Percentiles rank a stretch among this genome's conserved stretches.
Conservation (phyloP, 2,888 invertebrate genomes). For the Andrena dorsata region DNA sequence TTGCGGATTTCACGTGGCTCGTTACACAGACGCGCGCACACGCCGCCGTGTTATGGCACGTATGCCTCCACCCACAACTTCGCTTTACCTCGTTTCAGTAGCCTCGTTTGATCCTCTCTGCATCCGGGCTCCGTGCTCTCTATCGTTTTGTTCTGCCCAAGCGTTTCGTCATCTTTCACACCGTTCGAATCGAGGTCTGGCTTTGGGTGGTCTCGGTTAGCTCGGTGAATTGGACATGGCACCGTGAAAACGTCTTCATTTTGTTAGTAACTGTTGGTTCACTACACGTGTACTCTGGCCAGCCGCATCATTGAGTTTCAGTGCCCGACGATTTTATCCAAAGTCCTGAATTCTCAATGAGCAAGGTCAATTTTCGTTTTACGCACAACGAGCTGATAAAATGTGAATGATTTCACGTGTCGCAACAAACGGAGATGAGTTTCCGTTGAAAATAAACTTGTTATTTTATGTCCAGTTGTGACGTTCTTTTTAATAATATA, state of each 20-base stretch:
- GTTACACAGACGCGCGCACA: conserved; percentile 47
- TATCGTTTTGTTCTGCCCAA: conserved; percentile 4
- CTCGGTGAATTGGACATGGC: conserved; percentile 27
- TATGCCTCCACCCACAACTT: conserved; percentile 30
- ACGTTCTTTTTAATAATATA: too few species aligned
- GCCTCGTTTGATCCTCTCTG: conserved; percentile 20
- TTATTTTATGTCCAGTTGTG: too few species aligned
- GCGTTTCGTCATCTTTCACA: conserved; percentile 27
- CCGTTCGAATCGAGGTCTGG: conserved; percentile 1
- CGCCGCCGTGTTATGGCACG: conserved; percentile 11
- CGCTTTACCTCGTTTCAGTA: conserved; percentile 6
- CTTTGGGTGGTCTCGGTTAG: neutral
- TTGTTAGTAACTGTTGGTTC: conserved; percentile 7
- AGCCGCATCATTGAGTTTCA: neutral
- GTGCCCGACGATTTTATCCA: conserved; percentile 29
- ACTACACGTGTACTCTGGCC: neutral
- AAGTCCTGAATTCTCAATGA: conserved; percentile 17
- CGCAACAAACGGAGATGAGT: too few species aligned
- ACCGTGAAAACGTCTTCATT: conserved; percentile 22
- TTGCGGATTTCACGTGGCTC: conserved; percentile 65
- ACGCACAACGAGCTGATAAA: too few species aligned
- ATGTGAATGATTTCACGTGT: too few species aligned
- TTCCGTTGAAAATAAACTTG: too few species aligned
- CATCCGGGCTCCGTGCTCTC: conserved; percentile 21
- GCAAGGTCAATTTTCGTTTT: too few species aligned